These are phyloP conservation scores for Procambarus virginalis DNA, from an alignment of 1,140 invertebrate genomes.

Conservation along the genomic window DNA sequence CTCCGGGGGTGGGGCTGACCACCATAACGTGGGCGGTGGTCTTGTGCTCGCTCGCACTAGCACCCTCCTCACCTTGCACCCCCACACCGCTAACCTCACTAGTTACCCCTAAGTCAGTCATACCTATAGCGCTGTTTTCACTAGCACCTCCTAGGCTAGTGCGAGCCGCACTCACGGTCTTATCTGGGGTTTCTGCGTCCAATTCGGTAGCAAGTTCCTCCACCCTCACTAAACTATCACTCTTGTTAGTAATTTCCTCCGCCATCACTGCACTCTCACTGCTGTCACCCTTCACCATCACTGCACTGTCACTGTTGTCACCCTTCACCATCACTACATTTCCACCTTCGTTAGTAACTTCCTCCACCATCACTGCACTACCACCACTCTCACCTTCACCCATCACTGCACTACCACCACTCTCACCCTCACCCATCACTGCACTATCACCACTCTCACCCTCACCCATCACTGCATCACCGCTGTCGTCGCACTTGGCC, in stretches of 20 bases:
- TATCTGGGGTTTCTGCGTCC: neutral
- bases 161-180: neutral
- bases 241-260: neutral
- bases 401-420: neutral
- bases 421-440: constrained; percentile 3
- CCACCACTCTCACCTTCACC: no score
- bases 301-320: neutral
- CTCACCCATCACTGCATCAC: neutral
- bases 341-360: no score
- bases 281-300: constrained; percentile 6
- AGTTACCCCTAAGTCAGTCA: neutral
- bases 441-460: no score
- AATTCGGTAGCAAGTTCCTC: neutral
- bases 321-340: no score
- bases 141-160: constrained; percentile 3
- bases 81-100: neutral
- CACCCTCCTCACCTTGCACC: neutral
- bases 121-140: constrained; percentile 6
- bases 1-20: neutral
- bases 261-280: neutral
- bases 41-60: neutral
- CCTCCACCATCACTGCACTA: no score
- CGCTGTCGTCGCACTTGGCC: neutral
- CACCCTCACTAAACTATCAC: neutral
- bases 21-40: neutral